Percentiles rank a stretch among this genome's conserved stretches.
Conservation (phyloP, 2,888 invertebrate species). For the Rhorus exstirpatorius region DNA sequence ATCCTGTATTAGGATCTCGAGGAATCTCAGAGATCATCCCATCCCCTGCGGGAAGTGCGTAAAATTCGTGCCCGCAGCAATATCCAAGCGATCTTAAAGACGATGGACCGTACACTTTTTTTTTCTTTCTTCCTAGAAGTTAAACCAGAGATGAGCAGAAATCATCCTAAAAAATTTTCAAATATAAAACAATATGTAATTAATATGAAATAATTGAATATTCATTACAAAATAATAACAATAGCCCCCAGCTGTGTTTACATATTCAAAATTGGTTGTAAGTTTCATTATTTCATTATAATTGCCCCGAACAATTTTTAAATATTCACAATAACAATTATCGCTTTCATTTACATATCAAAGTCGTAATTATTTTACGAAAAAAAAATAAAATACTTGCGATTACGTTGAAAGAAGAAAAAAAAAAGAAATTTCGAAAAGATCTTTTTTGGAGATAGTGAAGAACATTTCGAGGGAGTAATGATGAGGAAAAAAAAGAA, state of each 20-base stretch:
- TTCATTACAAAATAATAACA: no score
- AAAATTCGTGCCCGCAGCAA: conserved; percentile 22
- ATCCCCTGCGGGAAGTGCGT: conserved; percentile 7
- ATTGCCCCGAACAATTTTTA: no score
- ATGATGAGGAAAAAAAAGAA: conserved; percentile 1
- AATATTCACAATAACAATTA: no score
- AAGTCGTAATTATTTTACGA: background rate
- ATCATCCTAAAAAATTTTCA: conserved; percentile 1
- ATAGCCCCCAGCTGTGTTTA: no score
- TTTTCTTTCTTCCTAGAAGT: background rate
- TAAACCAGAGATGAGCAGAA: background rate
- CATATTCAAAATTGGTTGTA: no score
- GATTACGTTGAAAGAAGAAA: background rate
- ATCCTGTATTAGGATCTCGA: background rate
- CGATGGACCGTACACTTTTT: background rate
- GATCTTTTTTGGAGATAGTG: background rate
- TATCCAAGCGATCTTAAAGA: conserved; percentile 6
- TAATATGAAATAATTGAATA: no score
- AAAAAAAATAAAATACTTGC: background rate
- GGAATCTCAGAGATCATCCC: conserved; percentile 8
- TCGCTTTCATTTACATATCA: no score
- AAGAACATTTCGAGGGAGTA: background rate
- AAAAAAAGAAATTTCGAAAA: background rate
- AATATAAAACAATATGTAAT: conserved; percentile 6
- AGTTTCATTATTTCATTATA: no score